Base-by-base conservation (phyloP, 2,113 vertebrate species). In the Taurulus bubalis region DNA sequence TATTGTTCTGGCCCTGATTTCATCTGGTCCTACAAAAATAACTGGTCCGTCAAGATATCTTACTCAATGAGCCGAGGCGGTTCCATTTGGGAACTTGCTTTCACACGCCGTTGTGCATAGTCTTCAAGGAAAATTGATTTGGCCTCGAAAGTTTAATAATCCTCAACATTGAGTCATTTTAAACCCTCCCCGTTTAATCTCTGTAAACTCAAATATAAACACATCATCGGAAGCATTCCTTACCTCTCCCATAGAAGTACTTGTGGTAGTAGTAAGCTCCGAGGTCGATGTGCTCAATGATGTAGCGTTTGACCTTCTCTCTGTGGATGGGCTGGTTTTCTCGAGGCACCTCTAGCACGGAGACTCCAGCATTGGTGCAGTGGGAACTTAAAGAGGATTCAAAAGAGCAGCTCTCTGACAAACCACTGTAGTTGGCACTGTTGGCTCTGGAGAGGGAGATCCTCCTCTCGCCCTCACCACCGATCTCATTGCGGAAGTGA, bases 261-360 rank as follows among this genome's bases (percentile, higher is more conserved):
- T 97, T 99, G 84, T 97, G 96, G 93, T 99, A 99, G 82, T 99
- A 99, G 92, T 98, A 99, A 0, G 98, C 98, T 74, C 98, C 98
- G 3, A 99, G 96, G 93, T 99, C 98, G 56, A 99, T 97, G 88
- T 99, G 98, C 28, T 99, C 98, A 18, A 99, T 99, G 92, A 99
- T 97, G 92, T 99, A 99, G 83, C 98, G 96, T 79, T 98, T 99
- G 87, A 99, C 97, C 88, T 99, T 99, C 94, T 99, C 98, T 80
- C 98, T 93, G 92, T 98, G 97, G 80, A 99, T 95, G 6, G 97
- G 96, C 89, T 99, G 98, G 92, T 94, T 99, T 89, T 98, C 98
- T 38, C 97, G 90, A 10, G 98, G 97, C 83, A 99, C 97, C 89
- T 99, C 98, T 82, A 99, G 86, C 0, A 99, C 97, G 6, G 98